These are phyloP conservation scores for Enteromius fasciolatus DNA, from an alignment of 2,797 vertebrate genomes.

Conservation along the genomic window DNA sequence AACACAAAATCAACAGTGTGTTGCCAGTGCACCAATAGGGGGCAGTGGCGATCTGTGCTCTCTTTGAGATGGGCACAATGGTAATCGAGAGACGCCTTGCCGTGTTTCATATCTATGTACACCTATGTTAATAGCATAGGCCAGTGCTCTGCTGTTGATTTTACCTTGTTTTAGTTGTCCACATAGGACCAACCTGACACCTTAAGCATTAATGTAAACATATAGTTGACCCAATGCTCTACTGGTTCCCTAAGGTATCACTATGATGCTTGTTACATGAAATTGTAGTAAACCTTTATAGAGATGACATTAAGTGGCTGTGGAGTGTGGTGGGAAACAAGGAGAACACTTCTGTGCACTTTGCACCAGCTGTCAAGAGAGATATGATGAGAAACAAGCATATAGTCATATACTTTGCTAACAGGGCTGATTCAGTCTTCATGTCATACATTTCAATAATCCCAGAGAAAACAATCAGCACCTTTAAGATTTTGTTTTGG, in stretches of 20 bases:
- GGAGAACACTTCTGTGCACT: background rate
- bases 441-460: background rate
- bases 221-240: constrained; percentile 8
- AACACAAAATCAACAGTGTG: background rate
- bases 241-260: background rate
- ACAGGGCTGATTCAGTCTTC: constrained; percentile 6
- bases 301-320: background rate
- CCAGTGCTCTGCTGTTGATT: constrained; percentile 2
- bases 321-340: background rate
- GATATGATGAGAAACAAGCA: constrained; percentile 10
- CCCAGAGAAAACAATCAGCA: background rate
- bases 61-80: background rate
- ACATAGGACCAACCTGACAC: background rate
- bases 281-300: background rate
- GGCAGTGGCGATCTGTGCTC: constrained; percentile 68
- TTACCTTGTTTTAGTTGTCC: background rate
- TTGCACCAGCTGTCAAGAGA: constrained; percentile 5
- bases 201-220: constrained; percentile 13
- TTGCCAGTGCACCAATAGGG: constrained; percentile 64
- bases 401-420: background rate
- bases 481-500: background rate
- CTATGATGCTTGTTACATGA: background rate
- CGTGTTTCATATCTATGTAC: background rate
- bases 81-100: background rate
- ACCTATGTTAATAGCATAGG: constrained; percentile 9